Conservation (phyloP, 2,113 vertebrate genomes). For the Telmatochromis bifrenatus region DNA sequence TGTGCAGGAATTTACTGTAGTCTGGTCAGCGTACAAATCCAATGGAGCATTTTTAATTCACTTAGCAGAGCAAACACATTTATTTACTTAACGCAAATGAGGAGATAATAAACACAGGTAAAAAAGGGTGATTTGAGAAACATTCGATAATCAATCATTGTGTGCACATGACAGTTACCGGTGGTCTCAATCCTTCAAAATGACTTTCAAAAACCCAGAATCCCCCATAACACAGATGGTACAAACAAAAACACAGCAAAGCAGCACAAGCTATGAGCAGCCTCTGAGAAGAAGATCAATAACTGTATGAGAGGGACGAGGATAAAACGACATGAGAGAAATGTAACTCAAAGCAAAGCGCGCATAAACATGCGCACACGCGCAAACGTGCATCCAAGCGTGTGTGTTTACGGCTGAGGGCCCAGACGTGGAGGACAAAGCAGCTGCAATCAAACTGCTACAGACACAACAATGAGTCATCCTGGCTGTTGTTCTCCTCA, state of each 20-base stretch:
- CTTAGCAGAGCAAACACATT: conserved; percentile 20
- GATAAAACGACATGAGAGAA: conserved; percentile 30
- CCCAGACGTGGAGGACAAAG: conserved; percentile 1
- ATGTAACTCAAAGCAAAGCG: conserved; percentile 18
- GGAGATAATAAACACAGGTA: conserved; percentile 20
- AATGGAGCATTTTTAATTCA: conserved; percentile 27
- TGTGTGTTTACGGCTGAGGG: background rate
- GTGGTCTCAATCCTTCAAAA: background rate
- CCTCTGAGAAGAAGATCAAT: conserved; percentile 52
- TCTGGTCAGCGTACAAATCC: background rate
- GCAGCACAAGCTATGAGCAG: conserved; percentile 14
- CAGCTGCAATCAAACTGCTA: conserved; percentile 26
- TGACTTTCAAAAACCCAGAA: conserved; percentile 12
- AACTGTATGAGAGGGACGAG: conserved; percentile 18
- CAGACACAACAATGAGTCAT: conserved; percentile 60
- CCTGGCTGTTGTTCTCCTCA: conserved; percentile 29
- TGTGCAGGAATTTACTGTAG: background rate
- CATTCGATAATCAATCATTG: conserved; percentile 39
- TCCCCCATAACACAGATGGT: conserved; percentile 43
- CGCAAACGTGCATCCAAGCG: background rate
- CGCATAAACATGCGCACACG: background rate
- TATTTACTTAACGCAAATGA: conserved; percentile 39
- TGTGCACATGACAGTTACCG: background rate
- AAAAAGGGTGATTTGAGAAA: conserved; percentile 15
- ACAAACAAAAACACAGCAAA: conserved; percentile 30